phyloP scores from a whole-genome alignment of 2,888 invertebrate species.

The Yponomeuta plumbellus region DNA sequence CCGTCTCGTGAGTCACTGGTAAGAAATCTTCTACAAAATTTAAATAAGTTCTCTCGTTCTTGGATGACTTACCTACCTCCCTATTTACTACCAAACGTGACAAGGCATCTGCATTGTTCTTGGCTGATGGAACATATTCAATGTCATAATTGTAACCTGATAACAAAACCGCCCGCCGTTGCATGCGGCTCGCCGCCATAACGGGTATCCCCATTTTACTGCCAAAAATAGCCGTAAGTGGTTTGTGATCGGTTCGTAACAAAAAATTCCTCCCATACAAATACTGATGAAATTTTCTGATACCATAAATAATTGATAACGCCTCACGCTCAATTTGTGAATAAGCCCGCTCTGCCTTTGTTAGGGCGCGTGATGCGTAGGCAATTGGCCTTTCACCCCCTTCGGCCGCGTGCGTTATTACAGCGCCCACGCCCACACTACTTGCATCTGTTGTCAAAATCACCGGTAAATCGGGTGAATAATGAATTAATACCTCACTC shows the following conservation, averaged over 20 bases:
- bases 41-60: neutral
- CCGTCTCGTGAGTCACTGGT: neutral
- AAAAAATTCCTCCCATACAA: too few relatives aligned
- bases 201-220: slow-evolving; percentile 21
- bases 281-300: slow-evolving; percentile 23
- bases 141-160: slow-evolving; percentile 23
- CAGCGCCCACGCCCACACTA: slow-evolving; percentile 20
- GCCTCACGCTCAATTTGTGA: slow-evolving; percentile 22
- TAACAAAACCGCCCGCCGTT: slow-evolving; percentile 20
- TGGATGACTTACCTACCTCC: neutral
- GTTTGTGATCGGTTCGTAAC: slow-evolving; percentile 23
- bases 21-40: slow-evolving; percentile 8
- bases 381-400: slow-evolving; percentile 20
- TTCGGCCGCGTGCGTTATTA: slow-evolving; percentile 19
- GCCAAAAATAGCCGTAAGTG: slow-evolving; percentile 23
- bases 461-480: slow-evolving; percentile 18
- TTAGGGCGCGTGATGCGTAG: slow-evolving; percentile 20
- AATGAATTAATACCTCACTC: slow-evolving; percentile 22
- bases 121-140: slow-evolving; percentile 19
- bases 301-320: slow-evolving; percentile 20
- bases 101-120: slow-evolving; percentile 22
- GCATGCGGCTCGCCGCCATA: slow-evolving; percentile 22
- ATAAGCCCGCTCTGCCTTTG: slow-evolving; percentile 14
- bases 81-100: slow-evolving; percentile 6
- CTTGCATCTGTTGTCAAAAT: slow-evolving; percentile 22